Conservation (phyloP, 2,797 vertebrate genomes). For the Propithecus perrieri region DNA sequence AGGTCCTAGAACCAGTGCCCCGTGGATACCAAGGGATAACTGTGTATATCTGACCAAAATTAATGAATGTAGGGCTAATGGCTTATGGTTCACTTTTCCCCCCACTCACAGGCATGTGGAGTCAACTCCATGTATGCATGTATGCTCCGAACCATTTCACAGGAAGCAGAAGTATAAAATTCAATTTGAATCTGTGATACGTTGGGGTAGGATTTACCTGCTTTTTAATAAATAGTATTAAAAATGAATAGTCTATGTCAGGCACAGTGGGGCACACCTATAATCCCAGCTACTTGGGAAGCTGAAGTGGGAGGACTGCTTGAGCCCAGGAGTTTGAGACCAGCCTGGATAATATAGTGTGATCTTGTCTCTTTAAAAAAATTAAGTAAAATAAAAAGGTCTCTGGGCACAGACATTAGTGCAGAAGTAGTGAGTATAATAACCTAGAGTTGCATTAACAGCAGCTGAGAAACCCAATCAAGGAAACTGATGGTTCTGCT, state of each 20-base stretch:
- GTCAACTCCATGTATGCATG: too few relatives aligned
- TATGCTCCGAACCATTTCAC: not conserved
- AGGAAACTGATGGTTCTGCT: not conserved
- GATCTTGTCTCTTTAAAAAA: not conserved
- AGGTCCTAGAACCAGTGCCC: not conserved
- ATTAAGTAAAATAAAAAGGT: not conserved
- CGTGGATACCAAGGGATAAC: not conserved
- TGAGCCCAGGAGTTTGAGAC: not conserved
- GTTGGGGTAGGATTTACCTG: not conserved
- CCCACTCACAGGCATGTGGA: not conserved
- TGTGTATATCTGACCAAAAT: not conserved
- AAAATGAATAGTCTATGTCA: not conserved
- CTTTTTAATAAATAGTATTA: not conserved
- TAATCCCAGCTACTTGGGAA: not conserved
- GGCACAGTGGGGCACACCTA: not conserved
- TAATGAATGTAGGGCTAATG: not conserved
- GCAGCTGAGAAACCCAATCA: not conserved
- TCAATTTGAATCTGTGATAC: not conserved
- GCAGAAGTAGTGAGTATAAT: not conserved
- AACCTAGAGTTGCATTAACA: not conserved
- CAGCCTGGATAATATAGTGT: not conserved
- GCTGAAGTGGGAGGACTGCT: not conserved
- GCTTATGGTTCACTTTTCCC: not conserved
- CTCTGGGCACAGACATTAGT: not conserved
- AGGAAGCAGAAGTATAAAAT: not conserved